Conservation (phyloP, 2,888 invertebrate genomes). For the Octonoba sinensis region DNA sequence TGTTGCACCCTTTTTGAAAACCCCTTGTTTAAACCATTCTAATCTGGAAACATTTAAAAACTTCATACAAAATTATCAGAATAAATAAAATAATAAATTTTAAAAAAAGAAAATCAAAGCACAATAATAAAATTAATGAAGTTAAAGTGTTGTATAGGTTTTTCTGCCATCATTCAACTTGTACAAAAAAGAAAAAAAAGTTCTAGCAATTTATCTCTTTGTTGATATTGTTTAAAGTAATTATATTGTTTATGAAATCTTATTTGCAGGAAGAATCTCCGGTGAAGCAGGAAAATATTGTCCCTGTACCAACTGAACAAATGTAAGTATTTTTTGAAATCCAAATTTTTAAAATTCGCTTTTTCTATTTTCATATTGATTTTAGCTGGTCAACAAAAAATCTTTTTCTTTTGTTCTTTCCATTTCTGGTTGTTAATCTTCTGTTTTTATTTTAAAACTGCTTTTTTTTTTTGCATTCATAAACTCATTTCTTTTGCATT, state of each 20-base stretch:
- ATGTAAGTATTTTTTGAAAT: conserved; percentile 19
- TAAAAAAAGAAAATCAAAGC: no score
- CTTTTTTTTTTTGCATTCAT: background rate
- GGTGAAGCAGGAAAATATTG: conserved; percentile 12
- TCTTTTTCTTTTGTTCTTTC: background rate
- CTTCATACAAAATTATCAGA: no score
- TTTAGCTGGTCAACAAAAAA: background rate
- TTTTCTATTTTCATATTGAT: background rate
- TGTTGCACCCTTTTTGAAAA: no score
- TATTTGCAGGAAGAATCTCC: conserved; percentile 30
- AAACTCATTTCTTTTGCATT: no score
- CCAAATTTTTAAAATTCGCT: conserved; percentile 12
- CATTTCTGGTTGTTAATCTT: background rate
- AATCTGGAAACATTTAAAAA: no score
- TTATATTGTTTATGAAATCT: conserved; percentile 1
- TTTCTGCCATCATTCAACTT: no score
- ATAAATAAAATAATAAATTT: no score
- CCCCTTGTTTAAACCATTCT: no score
- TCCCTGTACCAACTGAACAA: conserved; percentile 21
- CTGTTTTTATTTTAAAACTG: background rate
- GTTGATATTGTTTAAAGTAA: background rate
- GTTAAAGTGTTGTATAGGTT: no score
- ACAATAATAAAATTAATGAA: no score
- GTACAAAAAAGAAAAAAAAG: no score
- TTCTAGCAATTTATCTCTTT: background rate